phyloP scores from a whole-genome alignment of 2,888 invertebrate genomes.

The Sycophila texana region DNA sequence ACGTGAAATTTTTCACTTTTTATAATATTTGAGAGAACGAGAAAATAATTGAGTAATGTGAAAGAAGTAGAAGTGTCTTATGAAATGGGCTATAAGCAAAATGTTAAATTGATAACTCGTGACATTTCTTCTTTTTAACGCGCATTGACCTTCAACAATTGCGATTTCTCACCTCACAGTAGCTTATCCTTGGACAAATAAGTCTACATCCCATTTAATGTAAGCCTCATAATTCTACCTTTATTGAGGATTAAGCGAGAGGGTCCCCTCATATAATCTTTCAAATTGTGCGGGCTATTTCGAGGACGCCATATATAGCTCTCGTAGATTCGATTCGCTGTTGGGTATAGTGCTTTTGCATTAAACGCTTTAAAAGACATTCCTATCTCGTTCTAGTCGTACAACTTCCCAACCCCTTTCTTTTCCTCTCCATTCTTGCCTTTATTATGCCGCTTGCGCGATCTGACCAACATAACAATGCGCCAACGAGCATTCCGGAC shows the following conservation, averaged over 20 bases:
- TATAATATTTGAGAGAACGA: too few species aligned
- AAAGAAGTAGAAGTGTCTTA: too few species aligned
- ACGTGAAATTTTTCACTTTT: too few species aligned
- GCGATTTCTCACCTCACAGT: too few species aligned
- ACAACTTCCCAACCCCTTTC: neutral
- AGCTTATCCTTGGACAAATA: neutral
- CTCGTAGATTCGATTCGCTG: constrained; percentile 22
- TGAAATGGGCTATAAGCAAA: too few species aligned
- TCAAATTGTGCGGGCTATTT: constrained; percentile 15
- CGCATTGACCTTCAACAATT: neutral
- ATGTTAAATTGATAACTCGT: neutral
- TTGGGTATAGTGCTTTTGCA: constrained; percentile 10
- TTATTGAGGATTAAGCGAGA: neutral
- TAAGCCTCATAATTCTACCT: neutral
- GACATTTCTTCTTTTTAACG: neutral
- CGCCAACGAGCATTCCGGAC: constrained; percentile 27
- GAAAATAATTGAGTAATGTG: too few species aligned
- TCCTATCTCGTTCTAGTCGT: neutral
- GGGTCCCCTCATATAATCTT: constrained; percentile 11
- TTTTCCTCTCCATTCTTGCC: constrained; percentile 10
- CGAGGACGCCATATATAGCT: neutral
- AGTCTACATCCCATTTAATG: neutral
- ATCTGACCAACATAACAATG: constrained; percentile 24
- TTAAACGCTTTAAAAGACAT: constrained; percentile 24
- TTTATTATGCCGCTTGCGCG: constrained; percentile 24